A percentile compares a stretch with the other conserved stretches of the same genome.
These are phyloP conservation scores for Arothron firmamentum DNA, from an alignment of 2,113 vertebrate genomes.

Conservation along the genomic window DNA sequence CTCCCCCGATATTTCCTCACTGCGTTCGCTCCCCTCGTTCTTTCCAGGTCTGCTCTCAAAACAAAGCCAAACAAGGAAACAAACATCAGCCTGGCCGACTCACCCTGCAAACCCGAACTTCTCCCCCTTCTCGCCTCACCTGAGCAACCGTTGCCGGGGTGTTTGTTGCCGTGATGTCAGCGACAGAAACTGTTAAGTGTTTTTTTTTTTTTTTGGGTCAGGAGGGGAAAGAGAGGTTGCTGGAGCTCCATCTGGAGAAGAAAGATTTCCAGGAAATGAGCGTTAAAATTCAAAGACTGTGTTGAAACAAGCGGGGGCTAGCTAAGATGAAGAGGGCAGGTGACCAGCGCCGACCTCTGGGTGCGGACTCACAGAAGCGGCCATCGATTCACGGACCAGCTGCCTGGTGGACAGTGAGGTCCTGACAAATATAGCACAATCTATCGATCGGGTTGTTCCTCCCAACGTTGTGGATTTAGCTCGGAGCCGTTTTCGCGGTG, in stretches of 20 bases:
- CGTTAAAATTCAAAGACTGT: not conserved
- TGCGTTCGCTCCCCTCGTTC: slow-evolving; percentile 20
- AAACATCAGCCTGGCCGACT: slow-evolving; percentile 54
- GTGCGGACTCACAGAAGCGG: not conserved
- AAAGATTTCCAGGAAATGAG: too few species aligned
- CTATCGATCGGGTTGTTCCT: slow-evolving; percentile 25
- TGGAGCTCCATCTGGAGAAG: not conserved
- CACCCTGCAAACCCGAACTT: slow-evolving; percentile 60
- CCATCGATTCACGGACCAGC: not conserved
- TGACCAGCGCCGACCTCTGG: not conserved
- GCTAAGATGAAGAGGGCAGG: too few species aligned
- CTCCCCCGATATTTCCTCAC: not conserved
- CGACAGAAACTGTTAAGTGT: not conserved
- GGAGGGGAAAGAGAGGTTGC: too few species aligned
- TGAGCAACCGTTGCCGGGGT: slow-evolving; percentile 43
- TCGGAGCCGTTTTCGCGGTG: not conserved
- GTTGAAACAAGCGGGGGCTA: not conserved
- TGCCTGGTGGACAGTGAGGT: not conserved
- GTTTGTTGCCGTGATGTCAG: slow-evolving; percentile 50
- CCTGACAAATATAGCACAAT: not conserved
- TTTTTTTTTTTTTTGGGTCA: too few species aligned
- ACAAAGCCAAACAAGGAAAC: slow-evolving; percentile 55
- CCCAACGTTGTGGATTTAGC: slow-evolving; percentile 8
- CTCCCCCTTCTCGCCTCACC: slow-evolving; percentile 8
- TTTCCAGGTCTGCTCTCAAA: slow-evolving; percentile 49